Evolutionary conservation across 1,140 invertebrate species (phyloP).

Genomic region (Vanessa tameamea): DNA sequence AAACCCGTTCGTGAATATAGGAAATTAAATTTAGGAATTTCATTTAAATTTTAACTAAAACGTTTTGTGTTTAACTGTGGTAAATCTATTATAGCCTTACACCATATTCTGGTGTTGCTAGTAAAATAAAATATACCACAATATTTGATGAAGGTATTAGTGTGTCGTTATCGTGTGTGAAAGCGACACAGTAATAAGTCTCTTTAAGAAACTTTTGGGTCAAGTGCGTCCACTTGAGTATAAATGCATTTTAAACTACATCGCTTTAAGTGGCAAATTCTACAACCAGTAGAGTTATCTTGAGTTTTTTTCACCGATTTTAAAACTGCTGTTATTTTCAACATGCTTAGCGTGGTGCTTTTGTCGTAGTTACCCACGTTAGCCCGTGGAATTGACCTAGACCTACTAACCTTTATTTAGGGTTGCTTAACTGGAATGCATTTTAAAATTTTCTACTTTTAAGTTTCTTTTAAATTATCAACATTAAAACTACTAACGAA

Average conservation of each 20-base stretch:
- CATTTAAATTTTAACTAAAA: constrained; percentile 9
- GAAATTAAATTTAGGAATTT: constrained; percentile 27
- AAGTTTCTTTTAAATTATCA: background rate
- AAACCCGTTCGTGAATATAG: constrained; percentile 24
- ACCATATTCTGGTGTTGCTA: background rate
- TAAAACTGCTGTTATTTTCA: background rate
- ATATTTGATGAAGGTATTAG: background rate
- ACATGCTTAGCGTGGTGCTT: background rate
- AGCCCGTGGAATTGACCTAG: background rate
- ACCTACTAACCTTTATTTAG: constrained; percentile 1
- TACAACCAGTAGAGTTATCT: background rate
- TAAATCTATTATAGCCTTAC: too few relatives aligned
- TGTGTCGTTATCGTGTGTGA: constrained; percentile 20
- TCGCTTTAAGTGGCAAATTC: constrained; percentile 32
- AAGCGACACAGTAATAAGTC: constrained; percentile 29
- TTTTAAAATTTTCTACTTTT: background rate
- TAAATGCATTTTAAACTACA: constrained; percentile 29
- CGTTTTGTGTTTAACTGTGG: background rate
- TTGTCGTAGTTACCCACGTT: background rate
- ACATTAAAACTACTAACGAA: background rate
- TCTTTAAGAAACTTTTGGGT: constrained; percentile 44
- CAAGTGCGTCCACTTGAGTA: constrained; percentile 48
- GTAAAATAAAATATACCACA: background rate
- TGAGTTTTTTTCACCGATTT: background rate
- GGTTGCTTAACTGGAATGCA: background rate